phyloP scores from a whole-genome alignment of 2,797 vertebrate genomes.

The Alcedo quadribrachys region DNA sequence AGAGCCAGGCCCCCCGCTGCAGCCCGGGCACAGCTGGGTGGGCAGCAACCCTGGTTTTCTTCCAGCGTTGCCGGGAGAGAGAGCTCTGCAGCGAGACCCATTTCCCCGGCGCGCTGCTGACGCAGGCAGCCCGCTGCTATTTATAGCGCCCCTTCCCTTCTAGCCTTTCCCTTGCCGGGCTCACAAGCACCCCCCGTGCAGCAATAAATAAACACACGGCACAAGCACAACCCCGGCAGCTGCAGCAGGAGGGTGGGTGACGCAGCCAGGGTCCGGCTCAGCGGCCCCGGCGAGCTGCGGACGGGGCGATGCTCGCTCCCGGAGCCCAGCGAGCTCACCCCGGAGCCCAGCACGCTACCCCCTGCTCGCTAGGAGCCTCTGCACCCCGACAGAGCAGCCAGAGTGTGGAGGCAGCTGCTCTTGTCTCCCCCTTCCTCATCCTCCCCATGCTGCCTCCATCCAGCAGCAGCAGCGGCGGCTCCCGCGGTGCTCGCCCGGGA shows the following conservation, averaged over 20 bases:
- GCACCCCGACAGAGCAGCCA: not conserved
- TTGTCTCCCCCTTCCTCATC: not conserved
- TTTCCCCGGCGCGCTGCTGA: constrained; percentile 42
- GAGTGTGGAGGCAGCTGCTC: not conserved
- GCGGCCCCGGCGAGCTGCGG: no score
- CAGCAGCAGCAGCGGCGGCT: not conserved
- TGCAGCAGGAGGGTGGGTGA: no score
- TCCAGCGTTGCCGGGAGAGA: constrained; percentile 48
- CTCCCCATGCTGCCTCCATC: not conserved
- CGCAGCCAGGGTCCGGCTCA: no score
- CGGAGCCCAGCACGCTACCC: not conserved
- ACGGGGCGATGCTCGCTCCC: not conserved
- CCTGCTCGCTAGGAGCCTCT: not conserved
- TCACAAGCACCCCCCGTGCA: no score
- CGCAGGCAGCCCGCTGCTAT: constrained; percentile 59
- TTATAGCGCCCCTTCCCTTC: constrained; percentile 64
- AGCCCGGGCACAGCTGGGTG: not conserved
- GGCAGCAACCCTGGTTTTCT: not conserved
- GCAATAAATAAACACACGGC: no score
- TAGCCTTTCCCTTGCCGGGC: not conserved
- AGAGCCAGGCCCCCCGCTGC: not conserved
- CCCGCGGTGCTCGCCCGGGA: not conserved
- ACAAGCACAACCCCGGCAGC: no score
- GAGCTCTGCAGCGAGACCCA: constrained; percentile 34
- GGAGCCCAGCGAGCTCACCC: not conserved